Evolutionary conservation across 2,888 invertebrate genomes (phyloP).

Genomic region (Hypsopygia costalis): DNA sequence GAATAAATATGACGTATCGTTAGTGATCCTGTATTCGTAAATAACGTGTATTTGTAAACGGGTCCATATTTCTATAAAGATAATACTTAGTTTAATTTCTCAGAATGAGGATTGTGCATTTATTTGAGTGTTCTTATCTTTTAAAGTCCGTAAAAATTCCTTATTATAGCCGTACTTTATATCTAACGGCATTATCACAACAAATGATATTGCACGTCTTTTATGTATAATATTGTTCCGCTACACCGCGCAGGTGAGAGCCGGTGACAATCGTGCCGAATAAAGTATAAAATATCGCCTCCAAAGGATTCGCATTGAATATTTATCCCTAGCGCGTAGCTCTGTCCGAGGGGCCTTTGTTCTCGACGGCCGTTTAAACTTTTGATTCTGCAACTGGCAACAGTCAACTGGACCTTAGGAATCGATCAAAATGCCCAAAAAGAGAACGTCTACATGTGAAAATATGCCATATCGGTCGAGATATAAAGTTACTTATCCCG

Average conservation of each 20-base stretch:
- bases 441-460: constrained; percentile 15
- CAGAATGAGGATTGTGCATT: no score
- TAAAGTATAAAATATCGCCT: constrained; percentile 75
- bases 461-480: constrained; percentile 23
- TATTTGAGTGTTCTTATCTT: background rate
- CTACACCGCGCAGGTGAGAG: constrained; percentile 70
- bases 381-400: constrained; percentile 80
- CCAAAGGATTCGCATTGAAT: constrained; percentile 80
- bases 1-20: constrained; percentile 4
- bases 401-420: constrained; percentile 75
- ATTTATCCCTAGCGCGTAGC: constrained; percentile 69
- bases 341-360: constrained; percentile 74
- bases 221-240: constrained; percentile 38
- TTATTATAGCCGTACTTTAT: constrained; percentile 22
- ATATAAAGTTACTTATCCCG: constrained; percentile 22
- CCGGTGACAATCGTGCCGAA: constrained; percentile 55
- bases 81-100: background rate
- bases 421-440: constrained; percentile 48
- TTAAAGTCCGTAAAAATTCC: constrained; percentile 34
- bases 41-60: no score
- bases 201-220: constrained; percentile 38
- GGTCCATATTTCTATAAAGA: background rate
- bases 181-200: background rate
- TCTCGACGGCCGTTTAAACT: constrained; percentile 78
- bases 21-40: background rate